A percentile compares a stretch with the other conserved stretches of the same genome.
phyloP scores from a whole-genome alignment of 2,888 invertebrate genomes.

The Barypeithes pellucidus region DNA sequence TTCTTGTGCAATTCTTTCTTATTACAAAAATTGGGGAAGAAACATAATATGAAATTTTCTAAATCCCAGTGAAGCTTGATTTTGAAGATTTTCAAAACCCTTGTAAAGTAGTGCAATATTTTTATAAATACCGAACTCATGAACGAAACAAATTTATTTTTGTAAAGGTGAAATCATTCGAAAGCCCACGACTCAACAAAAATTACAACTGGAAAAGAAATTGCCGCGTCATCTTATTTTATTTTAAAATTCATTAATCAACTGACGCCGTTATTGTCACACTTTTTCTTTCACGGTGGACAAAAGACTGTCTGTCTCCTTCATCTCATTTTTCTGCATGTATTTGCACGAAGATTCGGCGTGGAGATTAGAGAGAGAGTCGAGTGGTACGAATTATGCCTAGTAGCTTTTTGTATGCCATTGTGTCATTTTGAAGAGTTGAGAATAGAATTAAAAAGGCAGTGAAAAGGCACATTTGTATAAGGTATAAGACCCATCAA shows the following conservation, averaged over 20 bases:
- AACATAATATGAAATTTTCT: no score
- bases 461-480: not conserved
- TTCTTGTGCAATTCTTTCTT: not conserved
- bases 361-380: slow-evolving; percentile 18
- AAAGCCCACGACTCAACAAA: no score
- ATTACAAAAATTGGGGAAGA: no score
- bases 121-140: no score
- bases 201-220: not conserved
- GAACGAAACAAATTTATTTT: no score
- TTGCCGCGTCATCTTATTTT: not conserved
- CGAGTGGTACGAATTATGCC: not conserved
- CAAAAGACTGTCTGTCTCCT: slow-evolving; percentile 16
- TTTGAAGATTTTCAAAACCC: no score
- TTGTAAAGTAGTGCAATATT: no score
- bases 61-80: no score
- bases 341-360: slow-evolving; percentile 27
- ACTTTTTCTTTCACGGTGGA: not conserved
- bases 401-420: slow-evolving; percentile 9
- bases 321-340: slow-evolving; percentile 26
- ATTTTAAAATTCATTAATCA: not conserved
- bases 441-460: not conserved
- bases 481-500: not conserved
- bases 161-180: no score
- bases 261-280: slow-evolving; percentile 6
- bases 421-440: slow-evolving; percentile 11